A percentile compares a stretch with the other conserved stretches of the same genome.
These are phyloP conservation scores for Xiphydria camelus DNA, from an alignment of 2,888 invertebrate genomes.

Conservation along the genomic window DNA sequence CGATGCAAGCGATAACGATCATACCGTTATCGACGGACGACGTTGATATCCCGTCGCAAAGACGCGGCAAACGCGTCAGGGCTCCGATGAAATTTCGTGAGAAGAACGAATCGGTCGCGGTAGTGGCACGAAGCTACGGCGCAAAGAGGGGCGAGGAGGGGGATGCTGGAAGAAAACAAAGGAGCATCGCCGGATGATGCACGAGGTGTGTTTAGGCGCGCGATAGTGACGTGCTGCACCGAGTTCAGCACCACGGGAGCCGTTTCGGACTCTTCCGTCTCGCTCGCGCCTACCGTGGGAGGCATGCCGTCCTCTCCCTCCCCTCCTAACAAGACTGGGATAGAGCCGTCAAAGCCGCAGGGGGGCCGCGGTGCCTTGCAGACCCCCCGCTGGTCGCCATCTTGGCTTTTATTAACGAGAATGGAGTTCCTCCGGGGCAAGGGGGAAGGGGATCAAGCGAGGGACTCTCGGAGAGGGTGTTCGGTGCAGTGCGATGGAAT, in stretches of 20 bases:
- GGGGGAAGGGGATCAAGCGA: constrained; percentile 27
- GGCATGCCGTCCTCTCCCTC: constrained; percentile 20
- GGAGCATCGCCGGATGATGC: constrained; percentile 49
- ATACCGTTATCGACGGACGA: no score
- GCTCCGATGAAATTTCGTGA: no score
- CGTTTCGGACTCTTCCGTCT: constrained; percentile 38
- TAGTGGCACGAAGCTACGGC: no score
- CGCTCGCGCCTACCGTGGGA: background rate
- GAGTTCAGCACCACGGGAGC: constrained; percentile 54
- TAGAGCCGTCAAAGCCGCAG: constrained; percentile 58
- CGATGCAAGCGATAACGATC: no score
- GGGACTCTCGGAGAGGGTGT: constrained; percentile 19
- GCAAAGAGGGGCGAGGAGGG: background rate
- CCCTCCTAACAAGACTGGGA: constrained; percentile 50
- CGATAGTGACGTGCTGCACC: constrained; percentile 49
- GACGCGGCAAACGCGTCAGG: no score
- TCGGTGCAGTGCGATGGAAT: constrained; percentile 40
- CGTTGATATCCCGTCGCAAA: no score
- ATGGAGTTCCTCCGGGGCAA: constrained; percentile 20
- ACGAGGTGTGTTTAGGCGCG: constrained; percentile 58
- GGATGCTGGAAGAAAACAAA: constrained; percentile 41
- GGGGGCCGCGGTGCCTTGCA: constrained; percentile 50
- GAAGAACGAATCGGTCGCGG: no score
- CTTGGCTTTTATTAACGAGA: constrained; percentile 58
- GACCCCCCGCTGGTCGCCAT: constrained; percentile 56